phyloP scores from a whole-genome alignment of 2,797 vertebrate genomes.

The Percopsis omiscomaycus region DNA sequence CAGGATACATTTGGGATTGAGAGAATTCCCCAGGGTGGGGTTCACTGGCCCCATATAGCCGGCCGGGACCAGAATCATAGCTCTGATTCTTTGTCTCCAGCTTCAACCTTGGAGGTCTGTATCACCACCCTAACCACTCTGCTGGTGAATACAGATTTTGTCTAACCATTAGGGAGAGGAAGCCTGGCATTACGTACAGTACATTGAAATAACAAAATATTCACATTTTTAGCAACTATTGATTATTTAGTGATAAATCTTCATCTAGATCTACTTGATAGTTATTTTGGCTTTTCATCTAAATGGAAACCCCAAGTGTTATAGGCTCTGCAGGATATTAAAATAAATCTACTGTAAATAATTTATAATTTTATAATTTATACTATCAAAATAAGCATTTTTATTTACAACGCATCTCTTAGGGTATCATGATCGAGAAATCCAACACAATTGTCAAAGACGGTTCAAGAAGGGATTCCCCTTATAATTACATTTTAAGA shows the following conservation, averaged over 20 bases:
- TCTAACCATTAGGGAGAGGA: too few species aligned
- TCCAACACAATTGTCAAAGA: slow-evolving; percentile 41
- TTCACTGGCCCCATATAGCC: slow-evolving; percentile 12
- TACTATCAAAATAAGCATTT: not conserved
- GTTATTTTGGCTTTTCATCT: too few species aligned
- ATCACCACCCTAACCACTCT: not conserved
- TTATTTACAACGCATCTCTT: slow-evolving; percentile 28
- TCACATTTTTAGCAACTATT: too few species aligned
- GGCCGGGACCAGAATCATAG: slow-evolving; percentile 14
- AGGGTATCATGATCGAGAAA: slow-evolving; percentile 21
- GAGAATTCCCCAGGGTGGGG: slow-evolving; percentile 19
- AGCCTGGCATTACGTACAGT: too few species aligned
- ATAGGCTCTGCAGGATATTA: too few species aligned
- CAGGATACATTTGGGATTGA: slow-evolving; percentile 8
- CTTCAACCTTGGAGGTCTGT: slow-evolving; percentile 35
- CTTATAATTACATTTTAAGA: slow-evolving; percentile 68
- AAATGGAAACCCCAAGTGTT: too few species aligned
- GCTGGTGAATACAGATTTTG: too few species aligned
- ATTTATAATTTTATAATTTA: too few species aligned
- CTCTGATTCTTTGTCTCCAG: slow-evolving; percentile 26
- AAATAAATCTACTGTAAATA: too few species aligned
- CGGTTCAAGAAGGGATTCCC: slow-evolving; percentile 35
- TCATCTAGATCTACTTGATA: too few species aligned
- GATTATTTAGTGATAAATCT: too few species aligned
- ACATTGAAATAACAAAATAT: too few species aligned